Evolutionary conservation across 2,113 vertebrate species (phyloP), one percentile per base, ranked within the genome.

Genomic region (Trematocara zebra): DNA sequence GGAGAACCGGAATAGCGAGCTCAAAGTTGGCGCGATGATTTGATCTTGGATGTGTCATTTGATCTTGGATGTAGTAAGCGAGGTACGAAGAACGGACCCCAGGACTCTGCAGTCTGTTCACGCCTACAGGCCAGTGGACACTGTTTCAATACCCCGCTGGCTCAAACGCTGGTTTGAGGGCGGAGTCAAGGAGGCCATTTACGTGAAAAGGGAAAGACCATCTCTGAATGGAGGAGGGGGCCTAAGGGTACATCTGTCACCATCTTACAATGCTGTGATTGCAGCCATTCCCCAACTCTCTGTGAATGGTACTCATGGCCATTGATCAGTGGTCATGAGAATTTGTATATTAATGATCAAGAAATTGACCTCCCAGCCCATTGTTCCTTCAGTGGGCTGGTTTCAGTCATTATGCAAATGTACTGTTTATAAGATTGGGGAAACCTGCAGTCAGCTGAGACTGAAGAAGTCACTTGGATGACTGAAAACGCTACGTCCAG

Each of bases 291-390:
- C 20, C 53, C 53, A 56, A 14, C 53, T 56, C 20, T 54, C 6
- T 26, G 53, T 56, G 2, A 56, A 26, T 56, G 11, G 0, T 0
- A 28, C 23, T 28, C 12, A 26, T 8, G 53, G 2, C 0, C 0
- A 4, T 54, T 23, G 52, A 3, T 54, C 20, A 52, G 3, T 23
- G 52, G 54, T 57, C 14, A 5, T 31, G 4, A 57, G 12, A 8
- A 28, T 57, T 28, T 57, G 14, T 0, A 33, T 59, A 59, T 0
- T 17, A 0, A 17, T 15, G 56, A 57, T 59, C 0, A 15, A 56
- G 12, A 0, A 49, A 8, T 0, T 8, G 56, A 2, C 56, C 26
- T 59, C 14, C 1, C 28, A 59, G 56, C 15, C 8, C 28, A 0
- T 18, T 6, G 57, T 18, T 6, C 3, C 15, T 2, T 33, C 15